Evolutionary conservation across 2,113 vertebrate species (phyloP), one percentile per base, ranked within the genome.

Genomic region (Eurystomus gularis): DNA sequence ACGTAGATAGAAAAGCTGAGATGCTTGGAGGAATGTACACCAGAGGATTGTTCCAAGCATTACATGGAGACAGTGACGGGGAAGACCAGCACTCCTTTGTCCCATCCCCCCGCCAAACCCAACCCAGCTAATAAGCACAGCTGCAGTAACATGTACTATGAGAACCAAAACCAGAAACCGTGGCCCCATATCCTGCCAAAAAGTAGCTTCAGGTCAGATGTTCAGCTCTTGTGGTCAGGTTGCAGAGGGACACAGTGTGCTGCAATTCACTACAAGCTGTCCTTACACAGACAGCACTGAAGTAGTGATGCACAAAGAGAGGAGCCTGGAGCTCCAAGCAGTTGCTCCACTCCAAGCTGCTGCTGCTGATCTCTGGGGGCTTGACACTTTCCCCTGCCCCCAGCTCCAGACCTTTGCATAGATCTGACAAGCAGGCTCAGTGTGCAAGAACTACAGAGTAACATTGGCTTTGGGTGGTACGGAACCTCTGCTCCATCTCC

Each of bases 21-120:
- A 46, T 0, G 0, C 46, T 42, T 21, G 10, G 31, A 78, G 71
- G 87, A 72, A 87, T 0, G 15, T 7, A 52, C 1, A 1, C 48
- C n/a, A 51, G 21, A 76, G 37, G 64, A 80, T 48, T 20, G 1
- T 24, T 68, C 82, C 62, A 51, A 71, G 52, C 39, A 26, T 14
- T 69, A 54, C 39, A 25, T 0, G 11, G 57, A 57, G 73, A 54
- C 44, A 75, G 28, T 7, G 15, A 61, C 81, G 25, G 18, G 28
- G 33, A 85, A 77, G 64, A 25, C 21, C 37, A 75, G 61, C 29
- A 55, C 29, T 23, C n/a, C n/a, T n/a, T n/a, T n/a, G n/a, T n/a
- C n/a, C n/a, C n/a, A n/a, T n/a, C 60, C 23, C 35, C 35, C 17
- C 26, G 40, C 26, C 5, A 2, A 83, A 52, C 11, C 24, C 58